Base-by-base conservation (phyloP, 2,113 vertebrate species). In the Pangasianodon hypophthalmus region DNA sequence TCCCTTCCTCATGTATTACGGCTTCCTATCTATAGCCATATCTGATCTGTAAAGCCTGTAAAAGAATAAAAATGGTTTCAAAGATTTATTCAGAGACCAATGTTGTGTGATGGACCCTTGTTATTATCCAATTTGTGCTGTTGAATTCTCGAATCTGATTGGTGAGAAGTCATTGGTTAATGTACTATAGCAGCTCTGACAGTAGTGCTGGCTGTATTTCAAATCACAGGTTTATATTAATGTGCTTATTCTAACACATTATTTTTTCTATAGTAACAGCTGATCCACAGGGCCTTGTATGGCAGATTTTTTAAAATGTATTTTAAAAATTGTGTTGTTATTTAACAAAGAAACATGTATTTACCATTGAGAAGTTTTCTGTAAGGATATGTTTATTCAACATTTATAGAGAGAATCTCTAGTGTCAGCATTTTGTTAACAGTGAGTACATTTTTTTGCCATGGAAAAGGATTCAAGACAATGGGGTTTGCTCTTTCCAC, bases 1-100 rank as follows among this genome's bases (percentile, higher is more conserved):
- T 90, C 60, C 84, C 44, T 87, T 60, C 29, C 80, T 56, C 32
- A 41, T 58, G 81, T 89, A 32, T 85, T 85, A 71, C 75, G 16
- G 37, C 44, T 89, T 54, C 64, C n/a, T 81, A 88, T 87, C 85
- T 64, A 81, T 87, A 56, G 24, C 54, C 19, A 37, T 21, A 60
- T 62, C 32, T 56, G 29, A 83, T 56, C 77, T 83, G 46, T 54
- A n/a, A n/a, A 50, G 32, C 41, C 6, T 67, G 62, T 29, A 58
- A 87, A 67, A 73, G 24, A 58, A 80, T 80, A 58, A 46, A 29
- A 83, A 83, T 83, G 18, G 29, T 41, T 84, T 26, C 9, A 24
- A 84, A 26, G 4, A 58, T 84, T 87, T 77, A 84, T 67, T 75
- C 21, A 83, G 56, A 54, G 77, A 52, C 37, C 69, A 85, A 44